phyloP scores from a whole-genome alignment of 2,888 invertebrate genomes.

The Pseudolycoriella hygida region DNA sequence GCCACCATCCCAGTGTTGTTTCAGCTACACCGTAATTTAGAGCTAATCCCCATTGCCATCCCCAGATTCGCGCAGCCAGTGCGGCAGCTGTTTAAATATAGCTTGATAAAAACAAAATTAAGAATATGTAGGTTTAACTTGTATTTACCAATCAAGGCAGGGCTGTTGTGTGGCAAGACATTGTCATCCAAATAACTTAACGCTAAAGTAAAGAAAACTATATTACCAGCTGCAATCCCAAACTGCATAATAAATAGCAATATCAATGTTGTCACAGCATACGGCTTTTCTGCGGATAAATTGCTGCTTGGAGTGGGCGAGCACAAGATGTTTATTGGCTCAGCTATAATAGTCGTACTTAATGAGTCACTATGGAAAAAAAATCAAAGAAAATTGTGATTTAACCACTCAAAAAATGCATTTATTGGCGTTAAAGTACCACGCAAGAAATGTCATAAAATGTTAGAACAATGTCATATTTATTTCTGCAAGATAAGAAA shows the following conservation, averaged over 20 bases:
- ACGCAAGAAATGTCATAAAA: no score
- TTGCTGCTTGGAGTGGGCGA: conserved; percentile 6
- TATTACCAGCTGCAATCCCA: conserved; percentile 28
- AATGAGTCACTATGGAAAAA: neutral
- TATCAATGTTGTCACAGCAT: conserved; percentile 24
- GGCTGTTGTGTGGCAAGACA: conserved; percentile 31
- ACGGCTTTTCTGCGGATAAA: conserved; percentile 7
- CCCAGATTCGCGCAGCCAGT: conserved; percentile 22
- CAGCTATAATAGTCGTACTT: neutral
- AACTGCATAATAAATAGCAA: conserved; percentile 33
- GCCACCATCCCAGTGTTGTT: conserved; percentile 25
- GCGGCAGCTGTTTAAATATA: conserved; percentile 12
- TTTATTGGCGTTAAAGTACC: no score
- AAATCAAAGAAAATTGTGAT: no score
- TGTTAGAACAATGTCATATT: no score
- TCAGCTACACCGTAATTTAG: conserved; percentile 22
- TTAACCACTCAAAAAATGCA: no score
- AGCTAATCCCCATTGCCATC: conserved; percentile 25
- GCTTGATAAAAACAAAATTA: no score
- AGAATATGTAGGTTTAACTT: neutral
- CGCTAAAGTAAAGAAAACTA: conserved; percentile 36
- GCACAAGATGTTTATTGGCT: conserved; percentile 13
- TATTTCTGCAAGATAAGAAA: no score
- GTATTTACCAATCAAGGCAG: conserved; percentile 28
- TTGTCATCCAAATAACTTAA: conserved; percentile 44